Percentiles rank a stretch among this genome's conserved stretches.
Conservation (phyloP, 2,888 invertebrate species). For the Catocala sponsa region DNA sequence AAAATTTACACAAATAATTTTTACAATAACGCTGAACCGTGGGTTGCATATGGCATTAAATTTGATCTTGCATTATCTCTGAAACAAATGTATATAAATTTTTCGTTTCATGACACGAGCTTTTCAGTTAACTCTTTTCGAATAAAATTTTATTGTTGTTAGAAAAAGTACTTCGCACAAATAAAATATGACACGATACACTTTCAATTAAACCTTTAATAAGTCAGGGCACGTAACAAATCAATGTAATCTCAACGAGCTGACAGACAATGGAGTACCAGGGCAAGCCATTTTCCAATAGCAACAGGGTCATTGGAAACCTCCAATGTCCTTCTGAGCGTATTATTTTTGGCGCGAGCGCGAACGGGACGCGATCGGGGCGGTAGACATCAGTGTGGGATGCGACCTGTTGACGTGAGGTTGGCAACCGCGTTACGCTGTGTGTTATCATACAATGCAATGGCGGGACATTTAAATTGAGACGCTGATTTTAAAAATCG, state of each 20-base stretch:
- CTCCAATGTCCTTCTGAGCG: conserved; percentile 78
- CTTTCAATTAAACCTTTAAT: conserved; percentile 6
- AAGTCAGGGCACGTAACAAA: conserved; percentile 53
- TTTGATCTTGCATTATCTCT: too few relatives aligned
- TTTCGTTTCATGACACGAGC: too few relatives aligned
- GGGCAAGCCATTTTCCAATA: conserved; percentile 82
- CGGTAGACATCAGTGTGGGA: conserved; percentile 75
- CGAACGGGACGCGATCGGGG: conserved; percentile 69
- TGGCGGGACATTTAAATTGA: conserved; percentile 69
- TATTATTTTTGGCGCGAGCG: conserved; percentile 87
- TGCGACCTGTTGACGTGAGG: conserved; percentile 86
- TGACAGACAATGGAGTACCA: conserved; percentile 68
- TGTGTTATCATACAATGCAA: conserved; percentile 46
- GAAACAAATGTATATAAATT: too few relatives aligned
- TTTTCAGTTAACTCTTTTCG: too few relatives aligned
- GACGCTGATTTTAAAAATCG: conserved; percentile 48
- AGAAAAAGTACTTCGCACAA: too few relatives aligned
- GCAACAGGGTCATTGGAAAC: conserved; percentile 78
- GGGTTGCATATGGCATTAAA: too few relatives aligned
- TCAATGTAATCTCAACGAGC: conserved; percentile 59
- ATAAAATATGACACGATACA: too few relatives aligned
- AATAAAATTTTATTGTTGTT: too few relatives aligned
- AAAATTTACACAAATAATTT: too few relatives aligned
- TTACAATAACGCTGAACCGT: too few relatives aligned
- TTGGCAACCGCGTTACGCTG: conserved; percentile 66